Evolutionary conservation across 2,113 vertebrate genomes (phyloP).

Genomic region (Pangasianodon gigas): DNA sequence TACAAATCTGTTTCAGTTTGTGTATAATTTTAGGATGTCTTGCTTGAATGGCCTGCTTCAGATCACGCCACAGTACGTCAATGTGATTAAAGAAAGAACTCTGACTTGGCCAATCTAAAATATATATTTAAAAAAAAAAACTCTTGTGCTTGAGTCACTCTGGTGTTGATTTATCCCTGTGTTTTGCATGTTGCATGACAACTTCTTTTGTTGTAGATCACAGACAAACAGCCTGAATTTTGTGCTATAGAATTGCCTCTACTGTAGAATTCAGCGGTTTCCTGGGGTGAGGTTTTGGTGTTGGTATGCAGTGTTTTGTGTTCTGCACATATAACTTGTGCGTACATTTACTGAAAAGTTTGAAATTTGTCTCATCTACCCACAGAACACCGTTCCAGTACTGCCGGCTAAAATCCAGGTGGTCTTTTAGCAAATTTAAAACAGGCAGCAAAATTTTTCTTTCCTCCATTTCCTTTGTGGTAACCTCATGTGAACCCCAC

Average conservation of each 20-base stretch:
- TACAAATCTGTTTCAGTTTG: conserved; percentile 17
- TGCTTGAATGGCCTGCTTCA: conserved; percentile 21
- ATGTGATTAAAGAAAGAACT: conserved; percentile 8
- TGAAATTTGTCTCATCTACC: neutral
- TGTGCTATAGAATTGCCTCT: neutral
- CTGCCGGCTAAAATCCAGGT: neutral
- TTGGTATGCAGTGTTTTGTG: neutral
- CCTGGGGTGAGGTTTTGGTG: neutral
- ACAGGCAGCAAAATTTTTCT: neutral
- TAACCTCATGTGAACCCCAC: neutral
- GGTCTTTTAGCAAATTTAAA: neutral
- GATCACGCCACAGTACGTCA: conserved; percentile 12
- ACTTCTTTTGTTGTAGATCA: conserved; percentile 1
- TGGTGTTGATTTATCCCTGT: neutral
- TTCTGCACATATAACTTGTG: neutral
- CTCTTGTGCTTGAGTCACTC: neutral
- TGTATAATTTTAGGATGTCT: conserved; percentile 10
- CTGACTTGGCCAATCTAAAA: neutral
- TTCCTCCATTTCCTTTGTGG: neutral
- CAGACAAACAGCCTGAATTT: neutral
- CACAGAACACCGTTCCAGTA: neutral
- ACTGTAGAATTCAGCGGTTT: neutral
- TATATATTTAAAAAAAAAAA: neutral
- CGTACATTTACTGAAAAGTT: too few relatives aligned
- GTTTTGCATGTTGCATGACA: neutral